Base-by-base conservation (phyloP, 1,140 invertebrate genomes). In the Drosophila willistoni region DNA sequence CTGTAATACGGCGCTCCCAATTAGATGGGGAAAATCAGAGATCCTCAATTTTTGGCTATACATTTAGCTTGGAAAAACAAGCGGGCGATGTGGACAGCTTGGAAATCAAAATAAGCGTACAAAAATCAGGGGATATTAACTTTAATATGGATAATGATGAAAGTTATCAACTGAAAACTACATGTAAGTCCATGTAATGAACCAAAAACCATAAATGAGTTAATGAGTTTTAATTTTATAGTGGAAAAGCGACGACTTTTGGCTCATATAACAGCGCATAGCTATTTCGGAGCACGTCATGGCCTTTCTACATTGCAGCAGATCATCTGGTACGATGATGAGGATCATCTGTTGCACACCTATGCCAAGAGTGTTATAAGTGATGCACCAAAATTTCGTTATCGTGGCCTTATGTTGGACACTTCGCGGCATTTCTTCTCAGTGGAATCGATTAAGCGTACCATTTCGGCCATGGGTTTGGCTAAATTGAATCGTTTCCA, bases 401-500 rank as follows among this genome's bases (percentile, higher is more conserved):
- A 96, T 90, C 93, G 96, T 19, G 96, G 96, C 7, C 91, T 97
- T 2, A 94, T 96, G 89, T 85, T 97, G 17, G 96, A 97, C 87
- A 97, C 96, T 0, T 94, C 95, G 0, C 92, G 96, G 34, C 96
- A 97, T 92, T 97, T 94, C 84, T 94, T 97, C 74, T 94, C 95
- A 0, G 91, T 97, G 4, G 86, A 92, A 1, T 93, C 95, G 39
- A 94, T 98, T n/a, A 93, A 95, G 73, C 93, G 95, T 14, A 96
- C 96, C 0, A 93, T 97, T 14, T 94, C 96, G 64, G 96, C 94
- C 0, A 96, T 98, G 95, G 95, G 95, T 2, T 94, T 96, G 13
- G 94, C 94, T 65, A 98, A 98, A 92, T 92, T 98, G 59, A 98
- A 98, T 92, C 95, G 96, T 7, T 95, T 98, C 64, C 97, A 97